phyloP scores from a whole-genome alignment of 2,888 invertebrate genomes.

The Scaptomyza polygonia region DNA sequence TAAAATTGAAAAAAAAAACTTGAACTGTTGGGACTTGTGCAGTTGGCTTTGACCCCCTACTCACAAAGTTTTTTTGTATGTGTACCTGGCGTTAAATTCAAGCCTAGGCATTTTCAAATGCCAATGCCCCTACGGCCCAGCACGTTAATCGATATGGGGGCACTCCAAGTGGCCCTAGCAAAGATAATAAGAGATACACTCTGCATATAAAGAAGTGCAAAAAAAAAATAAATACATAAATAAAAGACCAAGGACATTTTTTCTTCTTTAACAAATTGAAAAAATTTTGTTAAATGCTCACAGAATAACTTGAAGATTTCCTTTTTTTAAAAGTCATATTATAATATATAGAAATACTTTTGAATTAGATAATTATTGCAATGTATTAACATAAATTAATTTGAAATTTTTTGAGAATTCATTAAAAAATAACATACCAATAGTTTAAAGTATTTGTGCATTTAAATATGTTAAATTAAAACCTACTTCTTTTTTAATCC shows the following conservation, averaged over 20 bases:
- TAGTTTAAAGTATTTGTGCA: too few relatives aligned
- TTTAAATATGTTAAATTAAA: too few relatives aligned
- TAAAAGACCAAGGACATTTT: neutral
- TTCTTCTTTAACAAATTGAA: neutral
- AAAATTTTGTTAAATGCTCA: neutral
- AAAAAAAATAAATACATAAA: neutral
- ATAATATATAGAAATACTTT: too few relatives aligned
- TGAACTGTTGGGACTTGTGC: neutral
- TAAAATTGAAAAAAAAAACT: neutral
- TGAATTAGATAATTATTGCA: too few relatives aligned
- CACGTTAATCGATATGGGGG: slow-evolving; percentile 52
- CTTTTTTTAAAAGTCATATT: neutral
- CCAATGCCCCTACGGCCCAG: slow-evolving; percentile 19
- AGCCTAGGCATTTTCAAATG: slow-evolving; percentile 44
- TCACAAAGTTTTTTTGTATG: slow-evolving; percentile 22
- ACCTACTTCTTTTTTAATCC: too few relatives aligned
- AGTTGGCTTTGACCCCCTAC: neutral
- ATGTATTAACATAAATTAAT: too few relatives aligned
- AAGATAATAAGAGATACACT: slow-evolving; percentile 22
- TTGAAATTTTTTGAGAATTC: too few relatives aligned
- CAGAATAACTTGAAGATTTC: neutral
- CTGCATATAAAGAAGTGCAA: slow-evolving; percentile 5
- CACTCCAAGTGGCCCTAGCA: slow-evolving; percentile 24
- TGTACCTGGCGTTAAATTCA: slow-evolving; percentile 54
- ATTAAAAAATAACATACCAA: too few relatives aligned